These are phyloP conservation scores for Smithornis capensis DNA, from an alignment of 2,113 vertebrate genomes.

Conservation along the genomic window DNA sequence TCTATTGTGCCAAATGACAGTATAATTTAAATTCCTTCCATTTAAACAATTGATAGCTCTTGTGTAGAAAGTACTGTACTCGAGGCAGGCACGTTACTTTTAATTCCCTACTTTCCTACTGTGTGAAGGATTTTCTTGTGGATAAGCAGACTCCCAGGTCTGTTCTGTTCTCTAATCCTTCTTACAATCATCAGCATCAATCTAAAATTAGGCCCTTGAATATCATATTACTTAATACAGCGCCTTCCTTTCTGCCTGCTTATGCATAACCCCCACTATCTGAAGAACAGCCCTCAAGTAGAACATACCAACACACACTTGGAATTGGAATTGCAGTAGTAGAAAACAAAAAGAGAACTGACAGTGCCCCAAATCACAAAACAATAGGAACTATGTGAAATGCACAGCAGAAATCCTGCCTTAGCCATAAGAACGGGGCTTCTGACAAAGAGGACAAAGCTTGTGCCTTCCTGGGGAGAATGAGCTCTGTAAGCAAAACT, in stretches of 20 bases:
- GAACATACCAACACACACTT: background rate
- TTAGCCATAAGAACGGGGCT: background rate
- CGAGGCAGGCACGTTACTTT: background rate
- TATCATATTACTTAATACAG: background rate
- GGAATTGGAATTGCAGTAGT: background rate
- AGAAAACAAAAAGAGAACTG: background rate
- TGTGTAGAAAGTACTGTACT: background rate
- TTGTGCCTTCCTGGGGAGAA: background rate
- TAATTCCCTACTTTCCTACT: background rate
- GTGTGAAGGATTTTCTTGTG: slow-evolving; percentile 24
- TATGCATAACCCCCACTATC: background rate
- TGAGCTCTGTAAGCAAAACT: background rate
- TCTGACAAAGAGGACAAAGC: background rate
- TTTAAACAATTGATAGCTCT: slow-evolving; percentile 75
- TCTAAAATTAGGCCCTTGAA: background rate
- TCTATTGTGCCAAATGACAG: slow-evolving; percentile 81
- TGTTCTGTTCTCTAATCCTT: background rate
- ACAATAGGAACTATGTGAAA: background rate
- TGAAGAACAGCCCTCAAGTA: background rate
- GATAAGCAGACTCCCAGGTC: background rate
- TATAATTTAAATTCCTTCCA: slow-evolving; percentile 80
- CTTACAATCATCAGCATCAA: background rate
- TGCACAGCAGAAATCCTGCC: background rate
- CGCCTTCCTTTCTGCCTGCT: background rate
- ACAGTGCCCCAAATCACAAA: background rate